Evolutionary conservation across 1,140 invertebrate genomes (phyloP).

Genomic region (Antheraea mylitta): DNA sequence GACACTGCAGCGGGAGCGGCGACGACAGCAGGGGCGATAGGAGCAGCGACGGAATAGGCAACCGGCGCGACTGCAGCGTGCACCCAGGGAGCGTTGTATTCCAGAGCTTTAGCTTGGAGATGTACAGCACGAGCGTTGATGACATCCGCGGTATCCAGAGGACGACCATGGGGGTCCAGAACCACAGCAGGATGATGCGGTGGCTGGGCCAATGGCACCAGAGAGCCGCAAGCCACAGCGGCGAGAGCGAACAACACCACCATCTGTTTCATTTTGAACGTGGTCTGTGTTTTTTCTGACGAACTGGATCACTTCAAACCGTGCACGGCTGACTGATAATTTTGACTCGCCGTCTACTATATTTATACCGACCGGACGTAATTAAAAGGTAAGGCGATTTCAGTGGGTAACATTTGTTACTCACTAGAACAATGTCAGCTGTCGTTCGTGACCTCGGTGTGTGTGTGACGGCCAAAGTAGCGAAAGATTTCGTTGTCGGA

Average conservation of each 20-base stretch:
- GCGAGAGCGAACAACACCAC: constrained; percentile 76
- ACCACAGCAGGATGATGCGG: constrained; percentile 58
- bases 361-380: constrained; percentile 73
- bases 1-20: constrained; percentile 45
- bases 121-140: constrained; percentile 64
- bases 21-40: constrained; percentile 48
- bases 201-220: constrained; percentile 55
- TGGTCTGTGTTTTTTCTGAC: constrained; percentile 60
- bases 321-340: constrained; percentile 60
- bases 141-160: constrained; percentile 58
- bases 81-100: constrained; percentile 37
- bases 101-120: constrained; percentile 56
- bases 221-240: constrained; percentile 47
- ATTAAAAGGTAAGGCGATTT: constrained; percentile 71
- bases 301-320: constrained; percentile 63
- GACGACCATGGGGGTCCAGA: constrained; percentile 59
- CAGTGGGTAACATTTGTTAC: constrained; percentile 48
- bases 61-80: constrained; percentile 31
- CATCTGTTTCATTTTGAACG: constrained; percentile 76
- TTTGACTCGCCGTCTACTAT: constrained; percentile 47
- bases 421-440: constrained; percentile 70
- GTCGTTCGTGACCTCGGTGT: constrained; percentile 66
- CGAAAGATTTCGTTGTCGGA: constrained; percentile 62
- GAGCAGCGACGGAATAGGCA: constrained; percentile 25
- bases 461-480: constrained; percentile 58